Evolutionary conservation across 2,113 vertebrate species (phyloP).

Genomic region (Etia nguti): DNA sequence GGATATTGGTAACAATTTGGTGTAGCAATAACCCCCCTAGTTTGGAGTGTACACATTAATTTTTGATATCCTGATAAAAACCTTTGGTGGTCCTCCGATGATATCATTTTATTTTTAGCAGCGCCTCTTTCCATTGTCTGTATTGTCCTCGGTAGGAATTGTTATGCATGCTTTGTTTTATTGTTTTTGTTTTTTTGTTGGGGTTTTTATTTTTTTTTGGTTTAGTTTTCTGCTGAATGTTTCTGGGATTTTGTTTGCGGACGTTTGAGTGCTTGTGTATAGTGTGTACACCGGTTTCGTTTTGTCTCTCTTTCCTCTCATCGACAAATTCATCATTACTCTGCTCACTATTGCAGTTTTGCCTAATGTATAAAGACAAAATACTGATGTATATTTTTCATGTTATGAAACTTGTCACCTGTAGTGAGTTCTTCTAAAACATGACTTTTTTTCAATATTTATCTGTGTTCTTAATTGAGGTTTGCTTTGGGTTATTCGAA

Average conservation of each 20-base stretch:
- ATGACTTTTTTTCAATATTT: constrained; percentile 90
- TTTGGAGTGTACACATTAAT: constrained; percentile 38
- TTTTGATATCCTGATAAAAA: constrained; percentile 53
- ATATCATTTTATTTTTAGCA: constrained; percentile 51
- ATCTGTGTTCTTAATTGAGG: constrained; percentile 47
- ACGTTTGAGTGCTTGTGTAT: constrained; percentile 41
- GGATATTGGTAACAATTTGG: constrained; percentile 56
- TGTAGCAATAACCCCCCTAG: constrained; percentile 71
- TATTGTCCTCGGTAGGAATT: constrained; percentile 76
- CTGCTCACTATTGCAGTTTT: constrained; percentile 78
- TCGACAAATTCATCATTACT: constrained; percentile 69
- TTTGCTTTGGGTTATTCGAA: background rate
- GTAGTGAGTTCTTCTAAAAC: constrained; percentile 99
- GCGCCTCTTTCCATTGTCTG: constrained; percentile 55
- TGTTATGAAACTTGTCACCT: constrained; percentile 97
- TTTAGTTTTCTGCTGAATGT: constrained; percentile 58
- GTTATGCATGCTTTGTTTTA: constrained; percentile 82
- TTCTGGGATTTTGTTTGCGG: constrained; percentile 71
- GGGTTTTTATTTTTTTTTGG: no score
- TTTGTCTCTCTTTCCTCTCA: constrained; percentile 42
- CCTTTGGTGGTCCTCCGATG: constrained; percentile 37
- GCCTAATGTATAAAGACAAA: constrained; percentile 95
- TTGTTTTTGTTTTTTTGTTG: constrained; percentile 34
- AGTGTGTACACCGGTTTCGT: constrained; percentile 36
- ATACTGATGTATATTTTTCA: constrained; percentile 99